Percentiles rank a stretch among this genome's conserved stretches.
Evolutionary conservation across 2,113 vertebrate genomes (phyloP).

Genomic region (Nematolebias whitei): DNA sequence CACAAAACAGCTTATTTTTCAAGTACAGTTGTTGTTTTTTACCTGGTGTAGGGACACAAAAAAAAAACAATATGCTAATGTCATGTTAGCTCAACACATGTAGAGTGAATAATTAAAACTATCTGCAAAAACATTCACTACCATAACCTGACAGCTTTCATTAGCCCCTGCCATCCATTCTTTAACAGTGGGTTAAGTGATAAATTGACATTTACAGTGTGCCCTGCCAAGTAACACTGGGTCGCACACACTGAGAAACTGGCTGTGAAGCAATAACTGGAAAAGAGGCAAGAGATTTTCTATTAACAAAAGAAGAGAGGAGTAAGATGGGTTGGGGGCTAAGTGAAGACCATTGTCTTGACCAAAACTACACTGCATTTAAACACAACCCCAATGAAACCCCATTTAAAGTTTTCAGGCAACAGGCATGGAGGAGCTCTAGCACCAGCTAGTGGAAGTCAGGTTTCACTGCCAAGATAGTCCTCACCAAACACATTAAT

Average conservation of each 20-base stretch:
- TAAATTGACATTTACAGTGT: constrained; percentile 77
- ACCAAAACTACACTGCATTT: constrained; percentile 38
- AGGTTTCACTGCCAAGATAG: constrained; percentile 43
- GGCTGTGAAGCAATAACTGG: constrained; percentile 66
- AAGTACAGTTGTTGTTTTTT: background rate
- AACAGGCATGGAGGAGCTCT: constrained; percentile 68
- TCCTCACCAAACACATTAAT: constrained; percentile 85
- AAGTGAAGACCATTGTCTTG: constrained; percentile 45
- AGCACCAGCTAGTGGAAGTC: constrained; percentile 85
- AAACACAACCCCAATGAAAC: constrained; percentile 15
- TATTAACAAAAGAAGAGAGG: constrained; percentile 68
- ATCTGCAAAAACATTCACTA: constrained; percentile 54
- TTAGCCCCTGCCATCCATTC: constrained; percentile 62
- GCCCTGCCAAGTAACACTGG: constrained; percentile 69
- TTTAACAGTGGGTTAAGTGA: constrained; percentile 79
- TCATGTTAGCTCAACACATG: constrained; percentile 19
- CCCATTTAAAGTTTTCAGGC: constrained; percentile 22
- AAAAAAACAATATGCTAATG: constrained; percentile 1
- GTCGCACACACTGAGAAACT: constrained; percentile 63
- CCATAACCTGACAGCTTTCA: constrained; percentile 64
- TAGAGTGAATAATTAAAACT: constrained; percentile 57
- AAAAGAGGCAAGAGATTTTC: constrained; percentile 63
- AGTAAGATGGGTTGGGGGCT: constrained; percentile 55
- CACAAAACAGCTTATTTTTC: background rate
- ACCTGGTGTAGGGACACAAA: background rate